Evolutionary conservation across 2,888 invertebrate species (phyloP), one percentile per base, ranked within the genome.

Genomic region (Stenurella melanura): DNA sequence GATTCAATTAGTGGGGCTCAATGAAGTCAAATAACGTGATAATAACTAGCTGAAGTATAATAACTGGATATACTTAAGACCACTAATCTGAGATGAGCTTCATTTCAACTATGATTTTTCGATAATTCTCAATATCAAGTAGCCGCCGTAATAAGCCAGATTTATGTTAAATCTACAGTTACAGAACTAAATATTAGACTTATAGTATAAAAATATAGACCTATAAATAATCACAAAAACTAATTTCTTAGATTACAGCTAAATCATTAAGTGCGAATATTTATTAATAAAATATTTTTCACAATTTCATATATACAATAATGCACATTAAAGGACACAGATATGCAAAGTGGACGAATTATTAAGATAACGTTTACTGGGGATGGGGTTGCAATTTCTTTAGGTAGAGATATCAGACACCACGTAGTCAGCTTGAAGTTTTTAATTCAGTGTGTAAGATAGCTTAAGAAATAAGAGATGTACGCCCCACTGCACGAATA

Each of bases 321-420:
- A 77, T 80, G 78, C 80, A 83, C 81, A 80, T 83, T 81, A 74
- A 81, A 82, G 83, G 80, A 81, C 80, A 83, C 81, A 85, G 85
- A 85, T 86, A 85, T 85, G 85, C 85, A 83, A 82, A 82, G 81
- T 86, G 86, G 86, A 86, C 86, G 86, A 84, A 85, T 85, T 84
- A 81, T 78, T 54, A 57, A 18, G 17, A 60, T 38, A 21, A 42
- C 11, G 60, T 60, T 42, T 38, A 58, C 38, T 18, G 38, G 60
- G 19, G 19, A 19, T 58, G 6, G 60, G 42, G 2, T 12, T 26
- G n/a, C n/a, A 5, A 50, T n/a, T 50, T 50, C 6, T 6, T 50
- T n/a, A 61, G 30, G 7, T 26, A n/a, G 61, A 61, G 12, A 61
- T 15, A 30, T 30, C 10, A 58, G 11, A 4, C 0, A 19, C 58